These are phyloP conservation scores for Rousettus leschenaultii DNA, from an alignment of 2,113 vertebrate species.

Conservation along the genomic window DNA sequence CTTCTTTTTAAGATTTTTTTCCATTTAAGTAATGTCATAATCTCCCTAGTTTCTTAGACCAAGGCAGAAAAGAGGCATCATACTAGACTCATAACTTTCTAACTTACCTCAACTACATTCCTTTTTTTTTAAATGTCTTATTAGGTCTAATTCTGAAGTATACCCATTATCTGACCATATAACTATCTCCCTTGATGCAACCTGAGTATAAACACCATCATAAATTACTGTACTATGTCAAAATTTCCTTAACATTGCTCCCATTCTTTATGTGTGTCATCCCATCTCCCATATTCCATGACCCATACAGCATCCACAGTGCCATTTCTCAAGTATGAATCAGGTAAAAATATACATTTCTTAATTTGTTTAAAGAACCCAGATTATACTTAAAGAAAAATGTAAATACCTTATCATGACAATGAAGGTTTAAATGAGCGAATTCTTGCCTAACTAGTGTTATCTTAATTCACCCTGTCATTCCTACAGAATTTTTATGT, in stretches of 20 bases:
- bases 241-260: neutral
- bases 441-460: neutral
- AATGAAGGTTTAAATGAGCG: no score
- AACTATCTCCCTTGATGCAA: neutral
- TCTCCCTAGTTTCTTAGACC: neutral
- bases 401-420: no score
- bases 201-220: neutral
- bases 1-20: neutral
- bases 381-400: no score
- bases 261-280: neutral
- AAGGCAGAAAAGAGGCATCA: neutral
- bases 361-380: no score
- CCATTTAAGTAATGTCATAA: neutral
- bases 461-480: neutral
- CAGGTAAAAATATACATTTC: no score
- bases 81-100: neutral
- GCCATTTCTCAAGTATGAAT: no score
- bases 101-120: neutral
- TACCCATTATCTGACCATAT: neutral
- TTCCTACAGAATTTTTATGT: neutral
- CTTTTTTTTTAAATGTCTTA: neutral
- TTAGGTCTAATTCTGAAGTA: neutral
- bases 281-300: neutral
- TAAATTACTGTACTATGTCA: neutral
- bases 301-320: neutral